Base-by-base conservation (phyloP, 2,888 invertebrate species). In the Drosophila kanekoi region DNA sequence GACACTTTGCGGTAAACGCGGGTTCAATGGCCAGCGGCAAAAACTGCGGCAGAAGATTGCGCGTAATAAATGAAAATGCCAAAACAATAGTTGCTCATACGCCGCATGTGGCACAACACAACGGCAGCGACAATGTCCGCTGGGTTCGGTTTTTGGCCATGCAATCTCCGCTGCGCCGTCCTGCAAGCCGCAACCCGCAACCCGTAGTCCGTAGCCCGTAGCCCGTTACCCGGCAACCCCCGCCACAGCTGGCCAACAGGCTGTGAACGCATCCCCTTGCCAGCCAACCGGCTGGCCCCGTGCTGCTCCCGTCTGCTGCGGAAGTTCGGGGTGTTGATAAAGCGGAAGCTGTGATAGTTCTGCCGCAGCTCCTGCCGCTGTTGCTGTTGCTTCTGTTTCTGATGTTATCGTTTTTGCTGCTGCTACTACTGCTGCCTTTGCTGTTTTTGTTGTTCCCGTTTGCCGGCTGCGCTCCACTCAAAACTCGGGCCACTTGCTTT, bases 311-410 rank as follows among this genome's bases (percentile, higher is more conserved):
- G 72, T 63, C 68, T 63, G 79, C 72, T 75, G 75, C 79, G 79
- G 79, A 79, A 75, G 81, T 75, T 81, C 66, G 71, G 81, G 75
- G 79, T 79, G 79, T 79, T 79, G 79, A 79, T 79, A 81, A 81
- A 81, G 68, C 81, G 79, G 78, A 79, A 77, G 65, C 78, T 79
- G 68, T 71, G 81, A 79, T 81, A 81, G 78, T 77, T 81, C 68
- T 74, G 62, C 70, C 66, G 73, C 78, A 67, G 60, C 71, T 61
- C 45, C 63, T 58, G 43, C 20, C n/a, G 14, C 20, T 45, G 2
- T 13, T 57, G 9, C 28, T 43, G 23, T n/a, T 35, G 9, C 23
- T 68, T 28, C 18, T 45, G 10, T 10, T 56, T 8, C 49, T 54
- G 28, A n/a, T 48, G 18, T 44, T 43, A n/a, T 16, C 28, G 18